These are phyloP conservation scores for Drosophila nannoptera DNA, from an alignment of 1,140 invertebrate genomes.

Conservation along the genomic window DNA sequence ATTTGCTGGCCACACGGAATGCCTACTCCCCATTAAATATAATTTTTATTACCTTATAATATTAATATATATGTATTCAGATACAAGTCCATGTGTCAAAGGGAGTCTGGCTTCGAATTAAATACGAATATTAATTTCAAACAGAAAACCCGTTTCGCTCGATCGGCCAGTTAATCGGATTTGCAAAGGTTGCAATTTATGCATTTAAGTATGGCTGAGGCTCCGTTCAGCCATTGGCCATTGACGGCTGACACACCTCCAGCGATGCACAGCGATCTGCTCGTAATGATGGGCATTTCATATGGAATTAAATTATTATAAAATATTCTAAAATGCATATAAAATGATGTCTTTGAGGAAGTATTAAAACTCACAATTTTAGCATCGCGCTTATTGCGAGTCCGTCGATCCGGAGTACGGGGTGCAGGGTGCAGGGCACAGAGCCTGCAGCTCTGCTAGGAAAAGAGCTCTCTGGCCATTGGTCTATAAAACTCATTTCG, in stretches of 20 bases:
- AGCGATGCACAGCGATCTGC: constrained; percentile 17
- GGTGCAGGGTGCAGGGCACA: not conserved
- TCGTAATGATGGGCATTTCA: constrained; percentile 16
- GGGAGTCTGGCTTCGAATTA: constrained; percentile 3
- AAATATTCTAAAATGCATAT: constrained; percentile 7
- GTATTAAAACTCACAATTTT: constrained; percentile 12
- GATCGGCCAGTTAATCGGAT: constrained; percentile 47
- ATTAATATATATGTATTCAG: constrained; percentile 4
- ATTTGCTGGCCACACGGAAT: too few species aligned
- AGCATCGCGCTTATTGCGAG: constrained; percentile 37
- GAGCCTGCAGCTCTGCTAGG: too few species aligned
- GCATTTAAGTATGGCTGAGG: constrained; percentile 41
- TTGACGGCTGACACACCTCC: constrained; percentile 19
- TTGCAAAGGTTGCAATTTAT: constrained; percentile 71
- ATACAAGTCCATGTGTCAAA: not conserved
- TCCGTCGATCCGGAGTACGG: constrained; percentile 53
- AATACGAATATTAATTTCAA: constrained; percentile 51
- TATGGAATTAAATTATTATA: constrained; percentile 52
- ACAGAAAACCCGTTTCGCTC: constrained; percentile 55
- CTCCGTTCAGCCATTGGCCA: constrained; percentile 42
- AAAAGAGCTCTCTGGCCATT: constrained; percentile 30
- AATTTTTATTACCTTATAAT: not conserved
- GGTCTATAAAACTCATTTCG: constrained; percentile 36
- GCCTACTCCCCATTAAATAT: too few species aligned
- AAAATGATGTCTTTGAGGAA: constrained; percentile 17